Evolutionary conservation across 2,888 invertebrate genomes (phyloP).

Genomic region (Periphyllus acericola): DNA sequence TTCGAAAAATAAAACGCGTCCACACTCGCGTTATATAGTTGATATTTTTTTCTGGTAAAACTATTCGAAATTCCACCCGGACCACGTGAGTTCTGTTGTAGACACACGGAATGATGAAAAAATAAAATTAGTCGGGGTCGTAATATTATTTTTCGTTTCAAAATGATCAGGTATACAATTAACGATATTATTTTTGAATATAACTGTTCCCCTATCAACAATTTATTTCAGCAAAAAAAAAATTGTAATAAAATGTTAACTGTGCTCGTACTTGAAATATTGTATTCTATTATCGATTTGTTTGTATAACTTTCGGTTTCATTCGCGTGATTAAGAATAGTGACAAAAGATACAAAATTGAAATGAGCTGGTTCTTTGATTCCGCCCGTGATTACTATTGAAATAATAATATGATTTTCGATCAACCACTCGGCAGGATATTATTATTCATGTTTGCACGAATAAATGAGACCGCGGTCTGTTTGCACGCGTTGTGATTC

Average conservation of each 20-base stretch:
- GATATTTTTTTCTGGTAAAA: neutral
- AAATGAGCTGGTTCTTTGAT: too few species aligned
- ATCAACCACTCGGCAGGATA: too few species aligned
- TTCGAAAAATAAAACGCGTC: too few species aligned
- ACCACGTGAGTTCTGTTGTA: neutral
- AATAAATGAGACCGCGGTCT: too few species aligned
- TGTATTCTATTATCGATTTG: neutral
- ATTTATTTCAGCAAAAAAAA: neutral
- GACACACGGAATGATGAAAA: neutral
- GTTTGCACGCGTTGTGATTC: too few species aligned
- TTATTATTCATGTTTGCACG: too few species aligned
- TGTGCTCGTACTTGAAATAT: neutral
- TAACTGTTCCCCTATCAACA: constrained; percentile 1
- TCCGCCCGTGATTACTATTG: too few species aligned
- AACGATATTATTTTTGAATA: constrained; percentile 6
- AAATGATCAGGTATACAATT: constrained; percentile 26
- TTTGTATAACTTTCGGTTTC: neutral
- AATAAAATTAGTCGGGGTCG: too few species aligned
- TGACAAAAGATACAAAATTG: too few species aligned
- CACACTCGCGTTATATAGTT: neutral
- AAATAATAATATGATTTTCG: too few species aligned
- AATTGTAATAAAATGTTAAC: neutral
- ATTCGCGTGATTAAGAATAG: too few species aligned
- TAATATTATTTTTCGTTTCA: neutral
- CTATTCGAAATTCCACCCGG: neutral